Evolutionary conservation across 1,140 invertebrate species (phyloP).

Genomic region (Diorhabda sublineata): DNA sequence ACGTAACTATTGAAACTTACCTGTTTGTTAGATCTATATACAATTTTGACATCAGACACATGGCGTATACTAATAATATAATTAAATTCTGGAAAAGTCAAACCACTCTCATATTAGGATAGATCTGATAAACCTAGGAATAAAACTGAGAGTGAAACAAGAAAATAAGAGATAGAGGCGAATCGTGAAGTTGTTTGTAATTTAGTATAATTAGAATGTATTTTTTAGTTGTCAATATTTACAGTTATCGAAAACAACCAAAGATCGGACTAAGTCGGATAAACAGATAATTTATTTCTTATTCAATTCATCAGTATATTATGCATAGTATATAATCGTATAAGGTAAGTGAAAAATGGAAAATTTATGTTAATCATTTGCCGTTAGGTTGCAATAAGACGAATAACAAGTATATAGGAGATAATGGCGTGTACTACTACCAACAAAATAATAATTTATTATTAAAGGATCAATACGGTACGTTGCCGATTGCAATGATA

Average conservation of each 20-base stretch:
- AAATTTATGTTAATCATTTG: background rate
- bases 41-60: no score
- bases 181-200: no score
- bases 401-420: background rate
- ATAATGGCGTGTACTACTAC: background rate
- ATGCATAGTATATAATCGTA: background rate
- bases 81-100: no score
- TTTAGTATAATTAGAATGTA: no score
- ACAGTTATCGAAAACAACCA: background rate
- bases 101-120: no score
- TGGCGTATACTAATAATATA: no score
- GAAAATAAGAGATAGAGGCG: no score
- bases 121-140: no score
- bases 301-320: constrained; percentile 3
- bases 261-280: background rate
- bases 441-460: background rate
- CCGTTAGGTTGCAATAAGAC: background rate
- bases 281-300: background rate
- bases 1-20: no score
- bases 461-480: background rate
- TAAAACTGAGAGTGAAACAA: no score
- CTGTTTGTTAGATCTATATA: no score
- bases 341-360: constrained; percentile 2
- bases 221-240: no score
- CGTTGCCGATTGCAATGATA: background rate